These are phyloP conservation scores for Ophonus ardosiacus DNA, from an alignment of 2,888 invertebrate species.

Conservation along the genomic window DNA sequence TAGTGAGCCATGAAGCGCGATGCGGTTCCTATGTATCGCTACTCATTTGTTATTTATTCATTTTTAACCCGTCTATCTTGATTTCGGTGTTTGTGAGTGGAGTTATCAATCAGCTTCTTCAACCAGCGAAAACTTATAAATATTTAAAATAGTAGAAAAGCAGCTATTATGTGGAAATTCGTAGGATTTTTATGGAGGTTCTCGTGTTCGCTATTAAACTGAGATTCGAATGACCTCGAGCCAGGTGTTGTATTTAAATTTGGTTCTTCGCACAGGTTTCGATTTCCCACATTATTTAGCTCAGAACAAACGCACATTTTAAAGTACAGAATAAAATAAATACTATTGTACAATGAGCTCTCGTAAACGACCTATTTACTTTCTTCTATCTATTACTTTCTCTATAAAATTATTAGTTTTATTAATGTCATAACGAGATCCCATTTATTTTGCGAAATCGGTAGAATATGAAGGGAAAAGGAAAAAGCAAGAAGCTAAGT, in stretches of 20 bases:
- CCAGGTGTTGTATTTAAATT: slow-evolving; percentile 30
- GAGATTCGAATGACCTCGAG: slow-evolving; percentile 22
- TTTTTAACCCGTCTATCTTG: slow-evolving; percentile 6
- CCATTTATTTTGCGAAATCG: too few species aligned
- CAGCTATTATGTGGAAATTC: slow-evolving; percentile 31
- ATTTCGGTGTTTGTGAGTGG: slow-evolving; percentile 28
- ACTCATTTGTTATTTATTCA: slow-evolving; percentile 37
- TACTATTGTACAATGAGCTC: neutral
- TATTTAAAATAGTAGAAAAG: slow-evolving; percentile 46
- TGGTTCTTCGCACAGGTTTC: slow-evolving; percentile 7
- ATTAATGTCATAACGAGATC: too few species aligned
- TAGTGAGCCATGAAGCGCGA: slow-evolving; percentile 1
- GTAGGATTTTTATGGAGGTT: slow-evolving; percentile 5
- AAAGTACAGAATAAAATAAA: neutral
- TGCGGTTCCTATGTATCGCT: slow-evolving; percentile 34
- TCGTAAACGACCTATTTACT: too few species aligned
- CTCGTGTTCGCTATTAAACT: slow-evolving; percentile 19
- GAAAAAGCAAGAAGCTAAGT: too few species aligned
- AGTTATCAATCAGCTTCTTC: slow-evolving; percentile 23
- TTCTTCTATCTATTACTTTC: too few species aligned
- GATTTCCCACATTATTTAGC: slow-evolving; percentile 8
- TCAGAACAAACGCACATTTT: neutral
- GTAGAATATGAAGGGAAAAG: too few species aligned
- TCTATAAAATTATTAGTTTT: too few species aligned
- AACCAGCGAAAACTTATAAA: slow-evolving; percentile 38